Evolutionary conservation across 2,797 vertebrate species (phyloP), one percentile per base, ranked within the genome.

Genomic region (Pseudochaenichthys georgianus): DNA sequence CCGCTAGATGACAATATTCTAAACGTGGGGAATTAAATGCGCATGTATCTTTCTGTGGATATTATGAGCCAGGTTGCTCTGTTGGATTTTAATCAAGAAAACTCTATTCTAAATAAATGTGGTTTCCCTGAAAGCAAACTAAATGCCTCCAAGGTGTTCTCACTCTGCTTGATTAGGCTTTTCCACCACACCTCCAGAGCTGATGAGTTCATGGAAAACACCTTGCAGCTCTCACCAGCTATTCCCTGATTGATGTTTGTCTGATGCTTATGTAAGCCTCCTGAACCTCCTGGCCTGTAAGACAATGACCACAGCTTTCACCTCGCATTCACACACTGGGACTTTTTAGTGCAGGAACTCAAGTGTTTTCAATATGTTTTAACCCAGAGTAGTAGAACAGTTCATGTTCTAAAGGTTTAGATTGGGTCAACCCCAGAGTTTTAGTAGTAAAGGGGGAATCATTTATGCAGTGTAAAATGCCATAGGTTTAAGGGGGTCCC

Each of bases 171-270:
- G 71, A 73, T 59, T 21, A 41, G 38, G 9, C 10, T 1, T 15
- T 41, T 19, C 12, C 38, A 50, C 15, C 38, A 58, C 42, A 48
- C 31, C 48, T 1, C 21, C 21, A 43, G 0, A 41, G 59, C 58
- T 38, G 19, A 75, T 47, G 41, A 64, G 61, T 31, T 73, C 4
- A 73, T 47, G 42, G 46, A 46, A 60, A 77, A 64, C 76, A 38
- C 15, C 64, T 74, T 46, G 9, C 9, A 19, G 13, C n/a, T 50
- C 9, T 57, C 7, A 9, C n/a, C 38, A 62, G 2, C 23, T 72
- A 41, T 38, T 38, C 59, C 38, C 43, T 64, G 57, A 67, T 73
- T 61, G 28, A 15, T 8, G 2, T 47, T 12, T 15, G 15, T 43
- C 19, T 28, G 13, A 34, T 47, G 45, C 46, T 9, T 46, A 13